A percentile compares a stretch with the other conserved stretches of the same genome.
These are phyloP conservation scores for Dendropsophus ebraccatus DNA, from an alignment of 2,113 vertebrate species.

Conservation along the genomic window DNA sequence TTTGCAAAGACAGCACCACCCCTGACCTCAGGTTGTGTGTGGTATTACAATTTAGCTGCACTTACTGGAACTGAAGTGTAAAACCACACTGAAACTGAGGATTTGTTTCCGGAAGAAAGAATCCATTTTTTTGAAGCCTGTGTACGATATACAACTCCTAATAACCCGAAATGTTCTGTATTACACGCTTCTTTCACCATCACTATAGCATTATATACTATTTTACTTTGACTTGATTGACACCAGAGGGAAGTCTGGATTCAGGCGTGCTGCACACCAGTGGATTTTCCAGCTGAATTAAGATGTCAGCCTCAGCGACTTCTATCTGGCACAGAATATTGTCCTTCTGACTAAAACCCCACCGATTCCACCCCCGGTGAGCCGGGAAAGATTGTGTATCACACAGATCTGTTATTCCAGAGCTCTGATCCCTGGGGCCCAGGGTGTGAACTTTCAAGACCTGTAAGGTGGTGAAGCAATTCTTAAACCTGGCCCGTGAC, in stretches of 20 bases:
- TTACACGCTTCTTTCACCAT: too few species aligned
- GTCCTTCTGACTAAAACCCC: not conserved
- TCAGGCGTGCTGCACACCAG: not conserved
- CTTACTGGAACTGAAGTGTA: too few species aligned
- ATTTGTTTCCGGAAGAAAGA: too few species aligned
- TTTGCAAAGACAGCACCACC: too few species aligned
- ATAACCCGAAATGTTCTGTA: too few species aligned
- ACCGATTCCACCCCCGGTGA: not conserved
- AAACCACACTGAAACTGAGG: too few species aligned
- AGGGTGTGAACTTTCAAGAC: constrained; percentile 5
- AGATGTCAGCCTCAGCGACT: not conserved
- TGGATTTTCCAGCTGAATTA: constrained; percentile 1
- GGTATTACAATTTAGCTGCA: too few species aligned
- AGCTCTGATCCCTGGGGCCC: not conserved
- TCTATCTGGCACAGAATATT: not conserved
- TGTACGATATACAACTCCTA: too few species aligned
- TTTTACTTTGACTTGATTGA: not conserved
- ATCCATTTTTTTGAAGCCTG: too few species aligned
- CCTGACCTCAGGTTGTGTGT: too few species aligned
- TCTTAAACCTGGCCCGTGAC: not conserved
- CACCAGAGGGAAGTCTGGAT: not conserved
- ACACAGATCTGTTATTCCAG: not conserved
- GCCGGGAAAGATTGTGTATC: not conserved
- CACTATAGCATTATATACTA: too few species aligned
- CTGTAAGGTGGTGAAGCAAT: not conserved